Percentiles rank a stretch among this genome's conserved stretches.
These are phyloP conservation scores for Heliconius himera DNA, from an alignment of 1,140 invertebrate genomes.

Conservation along the genomic window DNA sequence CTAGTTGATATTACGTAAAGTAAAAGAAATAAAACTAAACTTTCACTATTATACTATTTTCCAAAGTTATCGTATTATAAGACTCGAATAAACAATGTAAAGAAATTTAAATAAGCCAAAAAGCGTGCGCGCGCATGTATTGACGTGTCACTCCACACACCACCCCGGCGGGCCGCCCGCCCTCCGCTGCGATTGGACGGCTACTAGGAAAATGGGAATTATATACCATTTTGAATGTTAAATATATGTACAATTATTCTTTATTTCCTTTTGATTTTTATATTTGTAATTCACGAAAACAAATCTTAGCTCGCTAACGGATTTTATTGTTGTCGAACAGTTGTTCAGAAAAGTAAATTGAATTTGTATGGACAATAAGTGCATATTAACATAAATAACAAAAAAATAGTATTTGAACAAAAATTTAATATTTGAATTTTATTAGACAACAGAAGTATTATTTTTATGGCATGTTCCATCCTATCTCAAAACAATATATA, in stretches of 20 bases:
- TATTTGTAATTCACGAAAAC: background rate
- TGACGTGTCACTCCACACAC: constrained; percentile 45
- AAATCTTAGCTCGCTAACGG: background rate
- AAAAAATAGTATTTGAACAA: too few relatives aligned
- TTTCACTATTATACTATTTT: background rate
- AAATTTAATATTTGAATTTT: too few relatives aligned
- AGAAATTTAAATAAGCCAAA: constrained; percentile 31
- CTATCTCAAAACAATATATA: too few relatives aligned
- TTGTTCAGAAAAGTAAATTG: background rate
- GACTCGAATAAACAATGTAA: constrained; percentile 23
- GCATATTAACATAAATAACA: background rate
- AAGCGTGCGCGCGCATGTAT: constrained; percentile 51
- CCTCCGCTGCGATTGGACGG: constrained; percentile 51
- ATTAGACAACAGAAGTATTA: too few relatives aligned
- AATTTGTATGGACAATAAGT: background rate
- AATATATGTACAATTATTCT: constrained; percentile 9
- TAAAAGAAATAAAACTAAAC: background rate
- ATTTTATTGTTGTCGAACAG: background rate
- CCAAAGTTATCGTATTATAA: background rate
- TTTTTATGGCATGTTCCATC: too few relatives aligned
- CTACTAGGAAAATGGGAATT: constrained; percentile 37
- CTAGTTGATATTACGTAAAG: background rate
- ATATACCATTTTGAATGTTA: constrained; percentile 30
- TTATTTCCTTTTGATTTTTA: background rate
- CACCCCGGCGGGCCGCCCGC: constrained; percentile 46